These are phyloP conservation scores for Lycaon pictus DNA, from an alignment of 2,113 vertebrate species.

Conservation along the genomic window DNA sequence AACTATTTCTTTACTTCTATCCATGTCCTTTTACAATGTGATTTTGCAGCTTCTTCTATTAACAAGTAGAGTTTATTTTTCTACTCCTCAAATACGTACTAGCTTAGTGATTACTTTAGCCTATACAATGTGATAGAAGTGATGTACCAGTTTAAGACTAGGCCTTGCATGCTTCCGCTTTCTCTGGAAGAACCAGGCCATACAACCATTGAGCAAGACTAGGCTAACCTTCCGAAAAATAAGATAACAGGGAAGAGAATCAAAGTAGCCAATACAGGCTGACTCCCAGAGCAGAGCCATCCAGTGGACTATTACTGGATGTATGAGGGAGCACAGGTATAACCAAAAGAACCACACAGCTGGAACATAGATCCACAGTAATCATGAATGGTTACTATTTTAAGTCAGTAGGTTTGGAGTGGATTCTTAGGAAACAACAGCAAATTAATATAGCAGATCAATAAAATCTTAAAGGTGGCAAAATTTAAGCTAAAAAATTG, in stretches of 20 bases:
- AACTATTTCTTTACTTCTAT: not conserved
- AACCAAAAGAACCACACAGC: not conserved
- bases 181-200: not conserved
- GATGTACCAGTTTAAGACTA: not conserved
- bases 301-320: not conserved
- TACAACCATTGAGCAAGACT: too few relatives aligned
- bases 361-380: not conserved
- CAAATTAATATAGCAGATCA: not conserved
- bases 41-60: not conserved
- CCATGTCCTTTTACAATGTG: not conserved
- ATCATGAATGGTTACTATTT: not conserved
- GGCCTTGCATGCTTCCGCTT: not conserved
- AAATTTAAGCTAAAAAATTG: not conserved
- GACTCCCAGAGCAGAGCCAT: not conserved
- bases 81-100: not conserved
- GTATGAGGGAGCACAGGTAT: not conserved
- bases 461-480: not conserved
- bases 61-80: not conserved
- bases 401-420: not conserved
- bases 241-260: not conserved
- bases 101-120: not conserved
- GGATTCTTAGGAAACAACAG: not conserved
- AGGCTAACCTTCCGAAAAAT: not conserved
- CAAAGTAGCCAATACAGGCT: not conserved
- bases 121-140: not conserved